Percentiles rank a stretch among this genome's conserved stretches.
Evolutionary conservation across 2,797 vertebrate species (phyloP).

Genomic region (Bovichtus variegatus): DNA sequence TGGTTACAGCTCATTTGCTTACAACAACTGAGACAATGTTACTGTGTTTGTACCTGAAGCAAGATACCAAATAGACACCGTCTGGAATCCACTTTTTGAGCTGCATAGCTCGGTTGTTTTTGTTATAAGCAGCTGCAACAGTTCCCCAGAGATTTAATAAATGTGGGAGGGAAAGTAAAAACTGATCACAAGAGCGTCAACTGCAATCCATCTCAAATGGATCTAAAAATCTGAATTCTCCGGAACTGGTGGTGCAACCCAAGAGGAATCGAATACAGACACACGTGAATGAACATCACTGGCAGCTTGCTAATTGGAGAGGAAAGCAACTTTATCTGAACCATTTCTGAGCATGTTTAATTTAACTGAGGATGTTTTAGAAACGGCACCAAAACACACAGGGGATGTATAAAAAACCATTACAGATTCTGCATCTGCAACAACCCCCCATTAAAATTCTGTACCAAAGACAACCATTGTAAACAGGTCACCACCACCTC

Average conservation of each 20-base stretch:
- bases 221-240: background rate
- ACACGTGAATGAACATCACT: background rate
- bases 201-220: background rate
- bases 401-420: constrained; percentile 25
- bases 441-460: constrained; percentile 61
- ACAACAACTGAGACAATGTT: background rate
- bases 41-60: background rate
- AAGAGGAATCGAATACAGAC: background rate
- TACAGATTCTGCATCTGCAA: constrained; percentile 41
- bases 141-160: background rate
- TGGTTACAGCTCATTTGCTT: constrained; percentile 9
- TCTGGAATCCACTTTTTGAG: background rate
- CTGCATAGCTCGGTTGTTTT: background rate
- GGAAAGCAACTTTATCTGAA: background rate
- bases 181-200: background rate
- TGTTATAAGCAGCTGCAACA: constrained; percentile 2
- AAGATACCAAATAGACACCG: background rate
- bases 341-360: constrained; percentile 14
- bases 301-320: background rate
- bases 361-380: constrained; percentile 10
- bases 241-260: background rate
- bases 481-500: constrained; percentile 72
- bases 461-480: constrained; percentile 54
- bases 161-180: background rate
- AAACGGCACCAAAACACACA: constrained; percentile 4